Percentiles rank a stretch among this genome's conserved stretches.
Conservation (phyloP, 1,140 invertebrate genomes). For the Anoplophora glabripennis region DNA sequence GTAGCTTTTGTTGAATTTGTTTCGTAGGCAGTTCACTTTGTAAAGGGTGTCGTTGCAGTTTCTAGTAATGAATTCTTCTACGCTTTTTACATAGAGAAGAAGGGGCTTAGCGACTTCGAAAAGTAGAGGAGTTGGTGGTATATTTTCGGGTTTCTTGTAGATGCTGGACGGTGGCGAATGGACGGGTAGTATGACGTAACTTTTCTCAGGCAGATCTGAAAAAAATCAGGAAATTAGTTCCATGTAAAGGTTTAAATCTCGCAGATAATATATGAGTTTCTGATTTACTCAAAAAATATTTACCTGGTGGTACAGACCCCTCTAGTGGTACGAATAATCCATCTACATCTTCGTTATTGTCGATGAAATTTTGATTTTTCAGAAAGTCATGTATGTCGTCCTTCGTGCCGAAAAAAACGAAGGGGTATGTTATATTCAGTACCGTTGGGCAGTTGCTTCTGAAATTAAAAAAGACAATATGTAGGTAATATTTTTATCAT, state of each 20-base stretch:
- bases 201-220: constrained; percentile 35
- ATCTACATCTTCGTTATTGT: not conserved
- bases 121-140: constrained; percentile 34
- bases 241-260: constrained; percentile 10
- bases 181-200: constrained; percentile 34
- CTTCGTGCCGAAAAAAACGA: constrained; percentile 27
- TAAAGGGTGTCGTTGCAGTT: constrained; percentile 38
- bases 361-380: constrained; percentile 3
- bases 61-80: constrained; percentile 23
- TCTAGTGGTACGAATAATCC: constrained; percentile 36
- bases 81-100: constrained; percentile 26
- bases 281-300: constrained; percentile 5
- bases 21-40: constrained; percentile 38
- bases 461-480: constrained; percentile 1
- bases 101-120: constrained; percentile 38
- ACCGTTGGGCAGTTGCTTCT: constrained; percentile 17
- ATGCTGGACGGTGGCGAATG: constrained; percentile 10
- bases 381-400: constrained; percentile 20
- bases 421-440: constrained; percentile 19
- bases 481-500: not conserved
- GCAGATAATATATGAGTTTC: constrained; percentile 5
- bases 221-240: no score
- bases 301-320: constrained; percentile 34
- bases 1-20: constrained; percentile 21
- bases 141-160: constrained; percentile 21